Evolutionary conservation across 2,113 vertebrate genomes (phyloP).

Genomic region (Xenotilapia longispinis): DNA sequence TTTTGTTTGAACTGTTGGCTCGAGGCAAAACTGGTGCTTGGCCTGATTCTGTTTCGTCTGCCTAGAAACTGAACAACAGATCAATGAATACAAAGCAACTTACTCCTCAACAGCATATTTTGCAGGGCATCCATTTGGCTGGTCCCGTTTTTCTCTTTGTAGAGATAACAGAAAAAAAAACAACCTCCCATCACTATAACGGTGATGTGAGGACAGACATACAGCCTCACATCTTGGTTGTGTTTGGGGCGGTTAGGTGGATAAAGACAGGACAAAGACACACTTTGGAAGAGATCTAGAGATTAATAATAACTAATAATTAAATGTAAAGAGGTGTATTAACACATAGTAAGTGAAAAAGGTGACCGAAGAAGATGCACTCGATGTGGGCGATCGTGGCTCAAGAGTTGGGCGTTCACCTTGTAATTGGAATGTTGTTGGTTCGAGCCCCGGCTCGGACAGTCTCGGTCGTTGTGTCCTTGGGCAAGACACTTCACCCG

Average conservation of each 20-base stretch:
- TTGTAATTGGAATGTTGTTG: not conserved
- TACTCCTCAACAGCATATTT: not conserved
- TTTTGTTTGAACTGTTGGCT: not conserved
- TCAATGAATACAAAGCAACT: not conserved
- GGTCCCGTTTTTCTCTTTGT: not conserved
- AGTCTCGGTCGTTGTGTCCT: rapidly evolving
- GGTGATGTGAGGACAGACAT: not conserved
- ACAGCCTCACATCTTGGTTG: not conserved
- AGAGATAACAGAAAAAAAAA: not conserved
- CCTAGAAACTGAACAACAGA: not conserved
- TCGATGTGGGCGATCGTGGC: rapidly evolving
- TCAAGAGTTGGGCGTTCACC: not conserved
- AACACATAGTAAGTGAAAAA: not conserved
- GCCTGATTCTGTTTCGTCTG: not conserved
- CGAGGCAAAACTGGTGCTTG: not conserved
- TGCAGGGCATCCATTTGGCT: not conserved
- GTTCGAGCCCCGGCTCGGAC: rapidly evolving
- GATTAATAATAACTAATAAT: not conserved
- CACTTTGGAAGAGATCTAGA: not conserved
- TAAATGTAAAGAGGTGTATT: not conserved
- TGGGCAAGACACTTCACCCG: not conserved
- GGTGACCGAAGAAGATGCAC: not conserved
- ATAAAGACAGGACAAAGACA: not conserved
- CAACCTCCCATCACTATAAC: rapidly evolving
- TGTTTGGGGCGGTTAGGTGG: not conserved